Conservation (phyloP, 2,888 invertebrate genomes). For the Thymelicus sylvestris region DNA sequence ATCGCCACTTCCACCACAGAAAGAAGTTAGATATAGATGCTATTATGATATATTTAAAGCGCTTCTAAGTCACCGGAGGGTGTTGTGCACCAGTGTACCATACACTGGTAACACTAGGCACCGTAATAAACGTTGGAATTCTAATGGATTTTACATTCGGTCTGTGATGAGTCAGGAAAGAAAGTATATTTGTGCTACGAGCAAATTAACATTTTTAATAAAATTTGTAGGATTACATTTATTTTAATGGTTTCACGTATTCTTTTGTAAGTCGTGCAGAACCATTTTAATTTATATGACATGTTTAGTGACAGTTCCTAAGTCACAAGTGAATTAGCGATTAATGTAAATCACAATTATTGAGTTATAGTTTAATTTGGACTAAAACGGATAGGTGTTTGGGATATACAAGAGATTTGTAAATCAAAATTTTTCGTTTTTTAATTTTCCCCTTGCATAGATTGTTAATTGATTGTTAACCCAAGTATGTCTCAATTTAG, state of each 20-base stretch:
- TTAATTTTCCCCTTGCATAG: constrained; percentile 67
- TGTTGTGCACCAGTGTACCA: constrained; percentile 58
- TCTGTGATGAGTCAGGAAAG: constrained; percentile 79
- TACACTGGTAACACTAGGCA: constrained; percentile 48
- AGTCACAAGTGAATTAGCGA: constrained; percentile 69
- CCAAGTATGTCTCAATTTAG: constrained; percentile 54
- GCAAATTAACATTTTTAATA: constrained; percentile 81
- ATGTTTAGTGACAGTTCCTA: constrained; percentile 73
- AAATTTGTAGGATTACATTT: constrained; percentile 78
- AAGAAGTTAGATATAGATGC: constrained; percentile 83
- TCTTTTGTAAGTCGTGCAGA: constrained; percentile 78
- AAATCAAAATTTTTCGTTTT: constrained; percentile 67
- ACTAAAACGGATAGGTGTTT: constrained; percentile 54
- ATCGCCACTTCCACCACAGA: constrained; percentile 77
- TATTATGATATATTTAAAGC: constrained; percentile 81
- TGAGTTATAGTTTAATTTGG: constrained; percentile 55
- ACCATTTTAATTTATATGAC: constrained; percentile 79
- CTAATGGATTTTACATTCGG: constrained; percentile 73
- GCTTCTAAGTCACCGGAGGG: constrained; percentile 81
- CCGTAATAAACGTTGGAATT: constrained; percentile 62
- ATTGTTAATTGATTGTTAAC: constrained; percentile 77
- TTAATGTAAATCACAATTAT: constrained; percentile 54
- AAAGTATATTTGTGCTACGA: constrained; percentile 80
- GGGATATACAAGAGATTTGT: constrained; percentile 61
- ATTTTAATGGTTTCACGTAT: constrained; percentile 78